Conservation (phyloP, 1,140 invertebrate genomes). For the Battus philenor region DNA sequence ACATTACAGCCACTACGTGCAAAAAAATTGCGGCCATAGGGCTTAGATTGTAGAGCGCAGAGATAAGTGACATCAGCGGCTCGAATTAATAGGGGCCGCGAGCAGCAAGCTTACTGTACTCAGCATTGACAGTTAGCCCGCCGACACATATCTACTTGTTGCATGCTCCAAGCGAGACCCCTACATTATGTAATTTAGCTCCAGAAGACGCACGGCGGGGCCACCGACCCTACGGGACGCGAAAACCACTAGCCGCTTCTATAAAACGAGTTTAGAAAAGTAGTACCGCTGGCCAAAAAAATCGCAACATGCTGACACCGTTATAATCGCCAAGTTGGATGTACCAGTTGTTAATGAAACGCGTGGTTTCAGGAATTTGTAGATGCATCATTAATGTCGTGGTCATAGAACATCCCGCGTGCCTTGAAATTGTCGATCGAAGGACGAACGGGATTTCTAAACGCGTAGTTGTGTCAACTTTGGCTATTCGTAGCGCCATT, state of each 20-base stretch:
- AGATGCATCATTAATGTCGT: slow-evolving; percentile 67
- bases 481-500: slow-evolving; percentile 76
- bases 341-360: slow-evolving; percentile 70
- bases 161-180: slow-evolving; percentile 70
- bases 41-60: slow-evolving; percentile 70
- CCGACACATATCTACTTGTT: slow-evolving; percentile 77
- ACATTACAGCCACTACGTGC: slow-evolving; percentile 60
- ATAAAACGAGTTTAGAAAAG: slow-evolving; percentile 77
- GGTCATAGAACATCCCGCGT: slow-evolving; percentile 59
- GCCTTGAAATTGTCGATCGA: slow-evolving; percentile 59
- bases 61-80: slow-evolving; percentile 75
- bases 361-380: slow-evolving; percentile 62
- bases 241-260: slow-evolving; percentile 74
- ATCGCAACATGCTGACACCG: slow-evolving; percentile 77
- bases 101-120: slow-evolving; percentile 73
- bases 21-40: slow-evolving; percentile 74
- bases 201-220: slow-evolving; percentile 66
- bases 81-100: slow-evolving; percentile 75
- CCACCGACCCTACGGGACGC: slow-evolving; percentile 74
- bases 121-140: slow-evolving; percentile 75
- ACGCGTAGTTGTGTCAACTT: slow-evolving; percentile 76
- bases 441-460: slow-evolving; percentile 70
- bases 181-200: slow-evolving; percentile 77
- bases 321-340: slow-evolving; percentile 76
- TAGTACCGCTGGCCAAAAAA: slow-evolving; percentile 76